Evolutionary conservation across 2,888 invertebrate genomes (phyloP), one percentile per base, ranked within the genome.

Genomic region (Fragum whitleyi): DNA sequence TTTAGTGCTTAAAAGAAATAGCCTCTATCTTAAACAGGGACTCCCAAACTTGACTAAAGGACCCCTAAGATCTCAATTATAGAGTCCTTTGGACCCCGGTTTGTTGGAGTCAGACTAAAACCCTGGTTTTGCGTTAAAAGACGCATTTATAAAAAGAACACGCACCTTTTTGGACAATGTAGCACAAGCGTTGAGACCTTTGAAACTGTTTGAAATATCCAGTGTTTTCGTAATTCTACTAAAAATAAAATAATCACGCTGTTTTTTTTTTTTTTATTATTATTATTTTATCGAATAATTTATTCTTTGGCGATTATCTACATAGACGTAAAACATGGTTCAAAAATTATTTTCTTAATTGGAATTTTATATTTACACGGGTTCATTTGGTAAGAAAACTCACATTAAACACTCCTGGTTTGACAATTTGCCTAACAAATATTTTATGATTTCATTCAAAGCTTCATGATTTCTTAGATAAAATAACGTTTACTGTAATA

Each of bases 141-240:
- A n/a, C n/a, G n/a, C n/a, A n/a, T n/a, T n/a, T n/a, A n/a, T n/a
- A n/a, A n/a, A n/a, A n/a, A n/a, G n/a, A n/a, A n/a, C n/a, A n/a
- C n/a, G n/a, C n/a, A n/a, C n/a, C n/a, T n/a, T n/a, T 62, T 29
- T 62, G 16, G 26, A 65, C 65, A 65, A 65, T 65, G 65, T 65
- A 65, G 65, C 65, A 65, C 65, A 65, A 65, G 21, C 39, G 65
- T 42, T 2, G 36, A 19, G 42, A 42, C 65, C 42, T 42, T 65
- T 42, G 16, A 26, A 65, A 42, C 16, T 21, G 19, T 53, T n/a
- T n/a, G n/a, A n/a, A n/a, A n/a, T n/a, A n/a, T 36, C 32, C 3
- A 9, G 32, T 36, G 32, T 36, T 36, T 36, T 36, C 9, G 3
- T 36, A 6, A 6, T 36, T 36, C n/a, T n/a, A n/a, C n/a, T n/a